These are phyloP conservation scores for Nyctereutes procyonoides DNA, from an alignment of 2,113 vertebrate genomes.

Conservation along the genomic window DNA sequence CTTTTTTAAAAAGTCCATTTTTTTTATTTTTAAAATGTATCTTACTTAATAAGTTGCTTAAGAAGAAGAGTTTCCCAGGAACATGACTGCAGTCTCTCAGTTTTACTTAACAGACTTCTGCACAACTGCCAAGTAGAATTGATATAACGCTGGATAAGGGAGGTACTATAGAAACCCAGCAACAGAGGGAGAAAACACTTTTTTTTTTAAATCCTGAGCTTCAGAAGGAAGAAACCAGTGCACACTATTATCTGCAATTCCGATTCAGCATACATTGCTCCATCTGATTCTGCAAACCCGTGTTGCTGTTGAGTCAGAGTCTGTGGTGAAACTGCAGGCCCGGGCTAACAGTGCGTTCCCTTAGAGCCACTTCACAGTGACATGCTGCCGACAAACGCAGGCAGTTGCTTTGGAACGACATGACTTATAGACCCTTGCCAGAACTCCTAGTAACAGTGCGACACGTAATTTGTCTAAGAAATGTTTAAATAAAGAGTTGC, in stretches of 20 bases:
- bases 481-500: slow-evolving; percentile 61
- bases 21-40: background rate
- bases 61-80: slow-evolving; percentile 17
- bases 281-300: background rate
- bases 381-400: background rate
- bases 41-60: background rate
- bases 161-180: background rate
- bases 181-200: background rate
- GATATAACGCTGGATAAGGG: background rate
- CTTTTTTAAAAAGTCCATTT: background rate
- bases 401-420: background rate
- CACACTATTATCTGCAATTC: background rate
- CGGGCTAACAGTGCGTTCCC: background rate
- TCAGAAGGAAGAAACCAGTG: background rate
- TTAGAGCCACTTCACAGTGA: background rate
- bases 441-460: background rate
- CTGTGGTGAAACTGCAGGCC: background rate
- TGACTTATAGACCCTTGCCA: slow-evolving; percentile 17
- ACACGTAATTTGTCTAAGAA: slow-evolving; percentile 44
- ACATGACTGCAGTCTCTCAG: background rate
- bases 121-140: background rate
- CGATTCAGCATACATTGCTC: background rate
- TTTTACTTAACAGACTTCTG: slow-evolving; percentile 2
- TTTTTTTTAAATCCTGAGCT: background rate
- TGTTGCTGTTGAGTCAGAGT: background rate